Evolutionary conservation across 1,140 invertebrate species (phyloP).

Genomic region (Cardiocondyla obscurior): DNA sequence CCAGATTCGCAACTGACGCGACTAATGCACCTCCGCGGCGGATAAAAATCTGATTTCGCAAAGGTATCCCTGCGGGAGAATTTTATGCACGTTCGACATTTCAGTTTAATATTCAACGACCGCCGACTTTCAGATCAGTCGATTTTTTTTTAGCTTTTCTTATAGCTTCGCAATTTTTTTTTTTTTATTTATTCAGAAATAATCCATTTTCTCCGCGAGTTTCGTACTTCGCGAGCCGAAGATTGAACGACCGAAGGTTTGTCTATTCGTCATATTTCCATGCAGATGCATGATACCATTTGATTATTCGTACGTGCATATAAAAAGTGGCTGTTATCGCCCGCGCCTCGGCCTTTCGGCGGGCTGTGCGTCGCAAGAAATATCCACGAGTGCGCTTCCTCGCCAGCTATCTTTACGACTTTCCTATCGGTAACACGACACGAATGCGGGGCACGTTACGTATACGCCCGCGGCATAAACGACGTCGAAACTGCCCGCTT

Average conservation of each 20-base stretch:
- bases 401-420: conserved; percentile 70
- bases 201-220: not conserved
- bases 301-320: not conserved
- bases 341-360: conserved; percentile 28
- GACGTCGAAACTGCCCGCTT: not conserved
- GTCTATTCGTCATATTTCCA: not conserved
- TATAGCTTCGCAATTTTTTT: too few species aligned
- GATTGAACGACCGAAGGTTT: not conserved
- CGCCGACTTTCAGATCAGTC: not conserved
- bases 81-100: not conserved
- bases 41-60: not conserved
- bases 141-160: not conserved
- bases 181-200: not conserved
- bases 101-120: not conserved
- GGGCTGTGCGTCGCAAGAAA: conserved; percentile 33
- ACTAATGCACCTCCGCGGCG: not conserved
- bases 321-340: conserved; percentile 48
- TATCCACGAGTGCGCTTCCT: conserved; percentile 19
- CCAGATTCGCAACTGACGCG: not conserved
- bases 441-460: conserved; percentile 60
- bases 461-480: conserved; percentile 55
- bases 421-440: conserved; percentile 64
- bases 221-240: not conserved
- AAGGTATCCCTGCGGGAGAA: not conserved
- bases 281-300: not conserved